Evolutionary conservation across 2,888 invertebrate species (phyloP).

Genomic region (Rhorus exstirpatorius): DNA sequence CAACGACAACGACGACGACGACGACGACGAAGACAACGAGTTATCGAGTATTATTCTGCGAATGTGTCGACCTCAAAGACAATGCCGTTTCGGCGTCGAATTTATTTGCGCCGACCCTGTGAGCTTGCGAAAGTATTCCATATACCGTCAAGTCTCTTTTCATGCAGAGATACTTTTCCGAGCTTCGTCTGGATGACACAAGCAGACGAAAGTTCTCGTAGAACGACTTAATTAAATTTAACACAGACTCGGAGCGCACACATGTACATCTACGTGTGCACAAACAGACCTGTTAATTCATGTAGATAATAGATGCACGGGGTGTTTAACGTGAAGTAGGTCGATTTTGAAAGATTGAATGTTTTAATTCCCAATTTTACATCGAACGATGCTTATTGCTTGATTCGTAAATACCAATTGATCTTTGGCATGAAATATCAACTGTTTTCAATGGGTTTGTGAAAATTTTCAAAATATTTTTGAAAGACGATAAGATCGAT

Average conservation of each 20-base stretch:
- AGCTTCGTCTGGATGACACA: constrained; percentile 19
- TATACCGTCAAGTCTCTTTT: constrained; percentile 27
- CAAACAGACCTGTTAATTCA: not conserved
- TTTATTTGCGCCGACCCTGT: constrained; percentile 79
- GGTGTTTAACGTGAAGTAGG: not conserved
- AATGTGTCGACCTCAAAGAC: constrained; percentile 83
- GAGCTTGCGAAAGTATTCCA: constrained; percentile 38
- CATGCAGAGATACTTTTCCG: constrained; percentile 11
- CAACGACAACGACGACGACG: constrained; percentile 17
- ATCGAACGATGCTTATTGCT: too few species aligned
- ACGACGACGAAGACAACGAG: constrained; percentile 69
- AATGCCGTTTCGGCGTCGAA: constrained; percentile 81
- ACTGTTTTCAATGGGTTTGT: not conserved
- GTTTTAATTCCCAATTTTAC: too few species aligned
- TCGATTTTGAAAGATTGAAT: too few species aligned
- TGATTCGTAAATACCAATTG: too few species aligned
- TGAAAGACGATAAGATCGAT: too few species aligned
- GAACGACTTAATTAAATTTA: constrained; percentile 50
- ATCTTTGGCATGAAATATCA: too few species aligned
- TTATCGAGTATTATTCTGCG: constrained; percentile 83
- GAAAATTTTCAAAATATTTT: not conserved
- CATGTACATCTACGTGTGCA: not conserved
- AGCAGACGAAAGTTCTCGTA: constrained; percentile 46
- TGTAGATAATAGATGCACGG: not conserved
- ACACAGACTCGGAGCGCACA: constrained; percentile 12